Percentiles rank a stretch among this genome's conserved stretches.
Conservation (phyloP, 1,140 invertebrate genomes). For the Bombus balteatus region DNA sequence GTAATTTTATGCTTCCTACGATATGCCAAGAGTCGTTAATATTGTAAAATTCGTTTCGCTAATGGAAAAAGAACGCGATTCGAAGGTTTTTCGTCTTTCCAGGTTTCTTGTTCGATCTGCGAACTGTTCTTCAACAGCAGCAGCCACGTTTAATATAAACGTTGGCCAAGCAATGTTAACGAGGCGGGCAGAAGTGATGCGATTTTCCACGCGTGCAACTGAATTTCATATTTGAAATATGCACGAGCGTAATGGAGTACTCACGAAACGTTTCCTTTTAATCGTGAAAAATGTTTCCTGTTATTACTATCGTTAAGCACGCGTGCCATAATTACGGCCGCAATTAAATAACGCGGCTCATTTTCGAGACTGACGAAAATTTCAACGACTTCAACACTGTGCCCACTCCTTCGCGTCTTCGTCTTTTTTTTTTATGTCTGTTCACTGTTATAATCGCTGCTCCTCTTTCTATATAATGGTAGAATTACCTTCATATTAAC, state of each 20-base stretch:
- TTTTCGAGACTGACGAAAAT: conserved; percentile 2
- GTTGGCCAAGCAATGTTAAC: neutral
- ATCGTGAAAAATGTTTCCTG: conserved; percentile 30
- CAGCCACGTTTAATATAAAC: neutral
- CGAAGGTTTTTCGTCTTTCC: neutral
- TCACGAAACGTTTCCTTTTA: conserved; percentile 10
- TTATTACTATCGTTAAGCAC: conserved; percentile 21
- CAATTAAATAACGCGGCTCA: conserved; percentile 35
- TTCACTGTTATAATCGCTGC: neutral
- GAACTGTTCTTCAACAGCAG: neutral
- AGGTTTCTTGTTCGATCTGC: neutral
- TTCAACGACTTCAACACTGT: neutral
- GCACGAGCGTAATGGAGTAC: conserved; percentile 1
- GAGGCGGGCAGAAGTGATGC: neutral
- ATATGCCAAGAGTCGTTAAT: too few species aligned
- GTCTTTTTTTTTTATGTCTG: neutral
- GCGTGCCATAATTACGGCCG: conserved; percentile 3
- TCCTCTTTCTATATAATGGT: neutral
- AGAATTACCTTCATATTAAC: too few species aligned
- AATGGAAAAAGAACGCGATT: too few species aligned
- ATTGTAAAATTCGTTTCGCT: too few species aligned
- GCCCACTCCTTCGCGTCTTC: neutral
- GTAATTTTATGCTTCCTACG: too few species aligned
- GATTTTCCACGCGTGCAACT: conserved; percentile 8
- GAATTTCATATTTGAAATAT: conserved; percentile 29